Conservation (phyloP, 2,113 vertebrate genomes). For the Chroicocephalus ridibundus region DNA sequence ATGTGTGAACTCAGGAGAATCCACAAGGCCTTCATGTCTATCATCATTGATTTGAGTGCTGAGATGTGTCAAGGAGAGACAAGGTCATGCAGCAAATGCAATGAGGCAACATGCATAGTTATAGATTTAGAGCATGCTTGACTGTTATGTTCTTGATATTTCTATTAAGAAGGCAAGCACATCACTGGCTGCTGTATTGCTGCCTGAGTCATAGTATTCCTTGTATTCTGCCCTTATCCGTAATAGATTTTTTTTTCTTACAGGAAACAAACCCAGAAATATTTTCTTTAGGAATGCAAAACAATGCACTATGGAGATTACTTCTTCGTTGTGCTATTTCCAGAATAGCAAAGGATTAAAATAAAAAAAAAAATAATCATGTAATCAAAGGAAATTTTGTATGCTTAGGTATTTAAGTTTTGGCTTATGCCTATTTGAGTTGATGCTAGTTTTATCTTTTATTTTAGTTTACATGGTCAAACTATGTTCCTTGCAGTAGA, state of each 20-base stretch:
- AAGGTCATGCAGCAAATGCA: neutral
- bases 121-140: neutral
- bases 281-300: neutral
- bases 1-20: neutral
- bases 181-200: neutral
- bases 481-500: neutral
- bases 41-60: neutral
- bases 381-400: neutral
- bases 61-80: neutral
- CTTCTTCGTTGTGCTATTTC: neutral
- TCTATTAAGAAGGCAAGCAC: slow-evolving; percentile 2
- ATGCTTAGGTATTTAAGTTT: neutral
- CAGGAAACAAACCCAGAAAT: neutral
- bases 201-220: neutral
- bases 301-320: neutral
- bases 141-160: slow-evolving; percentile 1
- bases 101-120: neutral
- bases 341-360: neutral
- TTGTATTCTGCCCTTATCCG: neutral
- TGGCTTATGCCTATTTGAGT: neutral
- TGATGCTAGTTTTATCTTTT: neutral
- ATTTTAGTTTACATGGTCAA: neutral
- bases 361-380: neutral
- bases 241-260: neutral
- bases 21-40: neutral